These are phyloP conservation scores for Enteromius paludinosus DNA, from an alignment of 2,797 vertebrate species.

Conservation along the genomic window DNA sequence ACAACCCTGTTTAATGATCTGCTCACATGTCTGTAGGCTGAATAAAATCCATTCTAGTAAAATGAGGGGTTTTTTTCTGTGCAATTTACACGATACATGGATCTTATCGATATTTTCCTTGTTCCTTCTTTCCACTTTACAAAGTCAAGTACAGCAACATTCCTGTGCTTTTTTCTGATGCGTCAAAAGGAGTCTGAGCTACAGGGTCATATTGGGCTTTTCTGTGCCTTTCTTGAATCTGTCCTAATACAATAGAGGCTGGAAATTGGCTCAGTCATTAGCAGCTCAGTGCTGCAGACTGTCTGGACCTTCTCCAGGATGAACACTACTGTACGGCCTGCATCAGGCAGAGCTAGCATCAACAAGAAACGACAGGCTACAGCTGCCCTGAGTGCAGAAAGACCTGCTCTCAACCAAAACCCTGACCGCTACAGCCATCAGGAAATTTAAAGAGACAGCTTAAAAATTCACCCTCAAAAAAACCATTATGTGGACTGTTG, in stretches of 20 bases:
- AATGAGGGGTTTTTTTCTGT: neutral
- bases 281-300: neutral
- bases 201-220: slow-evolving; percentile 21
- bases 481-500: neutral
- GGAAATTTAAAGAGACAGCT: neutral
- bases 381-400: neutral
- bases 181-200: slow-evolving; percentile 4
- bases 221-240: neutral
- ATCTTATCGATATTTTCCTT: neutral
- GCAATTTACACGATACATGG: neutral
- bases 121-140: neutral
- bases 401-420: slow-evolving; percentile 1
- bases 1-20: neutral
- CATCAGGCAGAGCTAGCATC: neutral
- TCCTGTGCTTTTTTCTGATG: neutral
- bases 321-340: neutral
- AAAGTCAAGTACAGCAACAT: neutral
- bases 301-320: neutral
- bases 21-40: neutral
- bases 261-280: neutral
- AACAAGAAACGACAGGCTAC: neutral
- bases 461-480: neutral
- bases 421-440: neutral
- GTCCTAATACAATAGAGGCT: neutral
- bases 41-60: neutral